A percentile compares a stretch with the other conserved stretches of the same genome.
Evolutionary conservation across 2,888 invertebrate genomes (phyloP).

Genomic region (Synanthedon andrenaeformis): DNA sequence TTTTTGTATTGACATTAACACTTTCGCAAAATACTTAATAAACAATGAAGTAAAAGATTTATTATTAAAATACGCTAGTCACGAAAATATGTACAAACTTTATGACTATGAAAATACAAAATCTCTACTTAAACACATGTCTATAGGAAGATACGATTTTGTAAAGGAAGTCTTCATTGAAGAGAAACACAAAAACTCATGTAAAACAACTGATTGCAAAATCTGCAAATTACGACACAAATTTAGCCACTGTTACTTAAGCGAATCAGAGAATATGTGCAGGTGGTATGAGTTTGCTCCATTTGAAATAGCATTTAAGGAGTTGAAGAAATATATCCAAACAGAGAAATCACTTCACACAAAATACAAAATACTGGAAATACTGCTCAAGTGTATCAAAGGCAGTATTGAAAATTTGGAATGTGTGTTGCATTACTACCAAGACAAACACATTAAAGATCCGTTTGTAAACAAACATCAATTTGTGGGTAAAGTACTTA

Average conservation of each 20-base stretch:
- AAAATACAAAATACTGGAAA: slow-evolving; percentile 24
- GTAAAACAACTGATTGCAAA: background rate
- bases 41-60: slow-evolving; percentile 30
- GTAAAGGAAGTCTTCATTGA: slow-evolving; percentile 34
- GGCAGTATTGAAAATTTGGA: slow-evolving; percentile 22
- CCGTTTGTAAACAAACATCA: slow-evolving; percentile 15
- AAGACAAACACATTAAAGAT: slow-evolving; percentile 32
- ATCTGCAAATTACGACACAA: background rate
- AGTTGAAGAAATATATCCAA: slow-evolving; percentile 33
- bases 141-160: slow-evolving; percentile 32
- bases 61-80: slow-evolving; percentile 18
- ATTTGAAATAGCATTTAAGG: slow-evolving; percentile 33
- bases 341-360: slow-evolving; percentile 28
- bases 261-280: background rate
- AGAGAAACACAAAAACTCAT: slow-evolving; percentile 12
- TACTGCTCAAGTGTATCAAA: slow-evolving; percentile 26
- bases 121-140: slow-evolving; percentile 28
- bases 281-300: slow-evolving; percentile 40
- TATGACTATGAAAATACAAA: slow-evolving; percentile 22
- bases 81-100: slow-evolving; percentile 7
- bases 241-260: background rate
- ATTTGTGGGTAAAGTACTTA: slow-evolving; percentile 26
- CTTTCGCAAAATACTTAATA: slow-evolving; percentile 35
- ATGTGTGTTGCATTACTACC: slow-evolving; percentile 27
- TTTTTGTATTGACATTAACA: slow-evolving; percentile 23